Conservation (phyloP, 2,113 vertebrate genomes). For the Jaculus jaculus region DNA sequence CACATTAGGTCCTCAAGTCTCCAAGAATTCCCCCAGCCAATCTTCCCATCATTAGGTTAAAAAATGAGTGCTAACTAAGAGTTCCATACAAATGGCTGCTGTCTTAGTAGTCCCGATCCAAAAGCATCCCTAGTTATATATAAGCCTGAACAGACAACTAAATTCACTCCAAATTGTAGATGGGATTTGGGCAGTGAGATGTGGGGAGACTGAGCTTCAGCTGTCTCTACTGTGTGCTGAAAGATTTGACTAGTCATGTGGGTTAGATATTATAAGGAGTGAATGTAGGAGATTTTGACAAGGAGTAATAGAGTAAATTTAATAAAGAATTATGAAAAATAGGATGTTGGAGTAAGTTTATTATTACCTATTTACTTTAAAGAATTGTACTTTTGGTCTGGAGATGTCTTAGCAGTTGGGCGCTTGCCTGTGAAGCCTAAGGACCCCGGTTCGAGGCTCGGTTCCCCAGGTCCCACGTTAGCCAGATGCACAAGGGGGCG, state of each 20-base stretch:
- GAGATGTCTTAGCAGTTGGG: too few species aligned
- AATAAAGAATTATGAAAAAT: not conserved
- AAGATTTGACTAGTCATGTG: not conserved
- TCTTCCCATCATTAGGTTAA: not conserved
- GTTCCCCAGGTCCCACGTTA: too few species aligned
- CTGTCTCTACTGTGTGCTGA: not conserved
- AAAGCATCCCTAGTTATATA: not conserved
- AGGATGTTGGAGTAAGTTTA: not conserved
- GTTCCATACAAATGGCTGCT: not conserved
- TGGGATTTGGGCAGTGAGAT: not conserved
- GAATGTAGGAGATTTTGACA: not conserved
- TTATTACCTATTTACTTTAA: slow-evolving; percentile 5
- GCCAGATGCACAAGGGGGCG: too few species aligned
- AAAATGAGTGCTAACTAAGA: not conserved
- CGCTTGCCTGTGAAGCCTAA: too few species aligned
- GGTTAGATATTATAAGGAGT: not conserved
- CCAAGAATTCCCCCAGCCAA: not conserved
- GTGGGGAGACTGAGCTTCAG: not conserved
- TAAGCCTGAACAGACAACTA: not conserved
- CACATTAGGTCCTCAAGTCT: not conserved
- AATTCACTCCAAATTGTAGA: not conserved
- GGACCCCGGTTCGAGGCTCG: too few species aligned
- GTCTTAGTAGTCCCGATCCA: not conserved
- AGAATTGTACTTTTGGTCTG: not conserved
- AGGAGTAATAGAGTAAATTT: not conserved